Evolutionary conservation across 2,888 invertebrate species (phyloP).

Genomic region (Bombylius discolor): DNA sequence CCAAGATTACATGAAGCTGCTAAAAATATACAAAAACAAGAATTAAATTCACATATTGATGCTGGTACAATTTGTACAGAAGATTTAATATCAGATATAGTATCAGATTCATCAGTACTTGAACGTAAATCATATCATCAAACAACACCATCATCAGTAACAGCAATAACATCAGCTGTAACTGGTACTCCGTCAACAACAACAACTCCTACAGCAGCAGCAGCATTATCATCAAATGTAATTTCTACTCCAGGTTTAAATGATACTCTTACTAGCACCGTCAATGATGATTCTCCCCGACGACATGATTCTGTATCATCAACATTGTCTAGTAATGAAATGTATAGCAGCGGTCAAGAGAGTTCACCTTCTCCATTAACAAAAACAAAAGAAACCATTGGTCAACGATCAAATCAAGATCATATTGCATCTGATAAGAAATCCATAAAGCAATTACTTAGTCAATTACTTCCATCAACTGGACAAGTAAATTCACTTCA

Average conservation of each 20-base stretch:
- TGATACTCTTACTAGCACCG: constrained; percentile 1
- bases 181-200: neutral
- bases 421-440: constrained; percentile 38
- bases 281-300: neutral
- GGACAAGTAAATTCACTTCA: constrained; percentile 37
- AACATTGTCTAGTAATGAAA: neutral
- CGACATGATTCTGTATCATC: neutral
- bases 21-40: constrained; percentile 26
- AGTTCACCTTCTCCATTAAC: neutral
- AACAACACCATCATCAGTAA: neutral
- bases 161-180: neutral
- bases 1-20: constrained; percentile 37
- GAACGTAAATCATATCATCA: neutral
- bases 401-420: constrained; percentile 12
- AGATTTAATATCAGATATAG: constrained; percentile 37
- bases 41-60: constrained; percentile 21
- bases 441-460: constrained; percentile 53
- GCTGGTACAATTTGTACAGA: constrained; percentile 34
- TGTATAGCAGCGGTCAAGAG: too few species aligned
- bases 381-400: constrained; percentile 8
- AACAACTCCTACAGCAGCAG: neutral
- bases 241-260: neutral
- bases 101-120: constrained; percentile 12
- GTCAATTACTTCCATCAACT: constrained; percentile 49
- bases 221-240: neutral